phyloP scores from a whole-genome alignment of 92 coral and sea anemone genomes.

The Parazoanthus darwini region DNA sequence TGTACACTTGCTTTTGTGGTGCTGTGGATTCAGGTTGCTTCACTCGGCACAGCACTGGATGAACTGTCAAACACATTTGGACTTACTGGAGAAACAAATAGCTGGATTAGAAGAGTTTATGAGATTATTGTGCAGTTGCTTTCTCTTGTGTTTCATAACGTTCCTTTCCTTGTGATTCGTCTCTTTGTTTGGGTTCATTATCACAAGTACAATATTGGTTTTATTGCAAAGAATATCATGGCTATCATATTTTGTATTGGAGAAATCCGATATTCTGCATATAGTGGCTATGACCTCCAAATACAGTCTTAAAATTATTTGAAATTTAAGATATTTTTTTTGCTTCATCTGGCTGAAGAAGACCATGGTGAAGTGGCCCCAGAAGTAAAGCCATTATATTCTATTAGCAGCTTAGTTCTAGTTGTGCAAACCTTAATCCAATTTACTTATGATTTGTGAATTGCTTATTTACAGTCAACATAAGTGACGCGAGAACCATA shows the following conservation, averaged over 20 bases:
- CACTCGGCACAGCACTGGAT: constrained; percentile 35
- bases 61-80: constrained; percentile 5
- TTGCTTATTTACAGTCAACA: too few relatives aligned
- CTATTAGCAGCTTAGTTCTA: too few relatives aligned
- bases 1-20: constrained; percentile 50
- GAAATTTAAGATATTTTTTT: too few relatives aligned
- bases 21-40: constrained; percentile 27
- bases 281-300: background rate
- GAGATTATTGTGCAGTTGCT: constrained; percentile 14
- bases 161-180: constrained; percentile 50
- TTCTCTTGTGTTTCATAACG: constrained; percentile 39
- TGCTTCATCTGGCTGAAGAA: background rate
- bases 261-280: constrained; percentile 12
- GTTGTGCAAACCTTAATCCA: too few relatives aligned
- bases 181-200: constrained; percentile 47
- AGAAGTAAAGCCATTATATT: too few relatives aligned
- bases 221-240: constrained; percentile 51
- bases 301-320: background rate
- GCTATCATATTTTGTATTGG: constrained; percentile 44
- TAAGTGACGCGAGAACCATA: too few relatives aligned
- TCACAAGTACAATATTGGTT: constrained; percentile 39
- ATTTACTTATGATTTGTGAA: too few relatives aligned
- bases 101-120: background rate
- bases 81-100: background rate
- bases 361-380: too few relatives aligned